Percentiles rank a stretch among this genome's conserved stretches.
phyloP scores from a whole-genome alignment of 2,888 invertebrate genomes.

The Luffia ferchaultella region DNA sequence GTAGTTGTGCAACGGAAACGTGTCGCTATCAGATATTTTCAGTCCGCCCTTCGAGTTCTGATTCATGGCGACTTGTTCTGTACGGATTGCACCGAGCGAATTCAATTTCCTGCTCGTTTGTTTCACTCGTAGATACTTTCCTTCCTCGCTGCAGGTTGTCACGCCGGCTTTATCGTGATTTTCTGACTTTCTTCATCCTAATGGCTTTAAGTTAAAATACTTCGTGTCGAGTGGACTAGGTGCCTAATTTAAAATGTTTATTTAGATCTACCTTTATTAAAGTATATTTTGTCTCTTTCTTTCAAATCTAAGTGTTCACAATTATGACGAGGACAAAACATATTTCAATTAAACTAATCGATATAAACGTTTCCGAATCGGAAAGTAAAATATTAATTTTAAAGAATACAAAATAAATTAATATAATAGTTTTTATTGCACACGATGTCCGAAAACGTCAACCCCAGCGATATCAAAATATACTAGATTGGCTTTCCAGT shows the following conservation, averaged over 20 bases:
- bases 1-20: neutral
- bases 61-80: conserved; percentile 1
- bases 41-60: neutral
- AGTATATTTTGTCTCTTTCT: too few species aligned
- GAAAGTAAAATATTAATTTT: too few species aligned
- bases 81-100: conserved; percentile 6
- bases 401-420: too few species aligned
- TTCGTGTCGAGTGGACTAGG: neutral
- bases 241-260: conserved; percentile 4
- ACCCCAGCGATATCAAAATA: too few species aligned
- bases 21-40: neutral
- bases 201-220: conserved; percentile 9
- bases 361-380: too few species aligned
- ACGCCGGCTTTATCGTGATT: conserved; percentile 17
- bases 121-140: conserved; percentile 17
- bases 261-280: too few species aligned
- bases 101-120: conserved; percentile 22
- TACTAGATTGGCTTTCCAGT: too few species aligned
- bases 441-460: too few species aligned
- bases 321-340: too few species aligned
- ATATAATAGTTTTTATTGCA: too few species aligned
- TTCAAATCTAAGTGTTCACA: too few species aligned
- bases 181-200: conserved; percentile 9
- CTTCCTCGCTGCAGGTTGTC: conserved; percentile 16
- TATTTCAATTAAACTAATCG: too few species aligned